Base-by-base conservation (phyloP, 2,888 invertebrate genomes). In the Patella ulyssiponensis region DNA sequence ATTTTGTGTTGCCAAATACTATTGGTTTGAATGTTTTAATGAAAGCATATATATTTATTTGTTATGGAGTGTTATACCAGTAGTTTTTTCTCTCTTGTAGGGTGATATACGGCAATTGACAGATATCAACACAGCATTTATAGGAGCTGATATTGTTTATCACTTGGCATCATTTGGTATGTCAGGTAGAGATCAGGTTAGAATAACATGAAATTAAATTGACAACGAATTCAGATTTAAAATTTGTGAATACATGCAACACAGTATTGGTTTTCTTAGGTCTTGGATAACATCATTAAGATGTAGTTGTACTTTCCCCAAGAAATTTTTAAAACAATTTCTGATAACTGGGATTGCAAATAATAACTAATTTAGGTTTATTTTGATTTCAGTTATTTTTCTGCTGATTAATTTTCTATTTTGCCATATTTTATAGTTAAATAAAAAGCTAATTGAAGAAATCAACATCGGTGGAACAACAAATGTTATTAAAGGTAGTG, bases 111-210 rank as follows among this genome's bases (percentile, higher is more conserved):
- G 90, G 27, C 83, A 91, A 72, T 23, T 53, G 14, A 79, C 84
- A n/a, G 81, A 80, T 27, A 86, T 92, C 14, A 79, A 83, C 52
- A 64, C 81, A 51, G 90, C 88, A 9, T 83, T 92, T 20, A 54
- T 80, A 51, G 89, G 87, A 51, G 89, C 86, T 5, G 90, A 90
- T 78, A 92, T 91, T 80, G 92, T 92, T 9, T 92, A 92, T 81
- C 92, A 93, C 83, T 86, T 92, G 85, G 92, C 92, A 4, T 92
- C 92, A 0, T 92, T 91, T 82, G 93, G 93, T 15, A 92, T 92
- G 92, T 92, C 92, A 53, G 92, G 92, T 7, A 86, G 88, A 74
- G 92, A 92, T 82, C 91, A 91, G 88, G 89, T 92, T 77, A 82
- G 84, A 74, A 3, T n/a, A 51, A 33, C 70, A 7, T 27, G 14